Evolutionary conservation across 2,113 vertebrate species (phyloP), one percentile per base, ranked within the genome.

Genomic region (Neomonachus schauinslandi): DNA sequence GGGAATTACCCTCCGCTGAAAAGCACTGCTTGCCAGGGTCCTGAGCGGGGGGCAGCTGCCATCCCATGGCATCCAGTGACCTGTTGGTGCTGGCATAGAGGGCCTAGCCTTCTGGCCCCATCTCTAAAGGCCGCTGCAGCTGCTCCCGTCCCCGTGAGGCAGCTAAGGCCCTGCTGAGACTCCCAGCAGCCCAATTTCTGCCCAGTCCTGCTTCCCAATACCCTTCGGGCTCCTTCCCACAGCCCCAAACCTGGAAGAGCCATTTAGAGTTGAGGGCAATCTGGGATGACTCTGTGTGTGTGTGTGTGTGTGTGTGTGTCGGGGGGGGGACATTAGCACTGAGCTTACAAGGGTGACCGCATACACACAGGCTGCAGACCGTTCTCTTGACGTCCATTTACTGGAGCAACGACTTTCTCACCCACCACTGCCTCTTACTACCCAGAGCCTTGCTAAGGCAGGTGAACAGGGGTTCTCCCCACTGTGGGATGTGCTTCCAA

Each of bases 321-420:
- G n/a, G 36, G 12, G 15, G 1, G 26, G 53, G 72, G 8, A 28
- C 39, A 1, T 28, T 46, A 10, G n/a, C 21, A 46, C 46, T 5
- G 79, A 55, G 46, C 33, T 16, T 28, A 14, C 2, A 6, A 28
- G 46, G 36, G 0, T 90, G 55, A 14, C 22, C 39, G 46, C 26
- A 28, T 1, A 26, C 2, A 26, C 69, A 10, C 22, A 36, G 12
- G 24, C 39, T 2, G 3, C 5, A 4, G 5, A 26, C 13, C 39
- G 31, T 95, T 74, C 55, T 42, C 39, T 89, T n/a, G 24, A 86
- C 63, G 53, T 65, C 57, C 31, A 36, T n/a, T 65, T 42, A 65
- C 69, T 36, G 31, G 28, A 86, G 26, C 59, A 71, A 15, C 65
- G 51, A 18, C 53, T 21, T 91, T 92, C 33, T 63, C 69, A 51